Percentiles rank a stretch among this genome's conserved stretches.
These are phyloP conservation scores for Nowickia ferox DNA, from an alignment of 2,888 invertebrate species.

Conservation along the genomic window DNA sequence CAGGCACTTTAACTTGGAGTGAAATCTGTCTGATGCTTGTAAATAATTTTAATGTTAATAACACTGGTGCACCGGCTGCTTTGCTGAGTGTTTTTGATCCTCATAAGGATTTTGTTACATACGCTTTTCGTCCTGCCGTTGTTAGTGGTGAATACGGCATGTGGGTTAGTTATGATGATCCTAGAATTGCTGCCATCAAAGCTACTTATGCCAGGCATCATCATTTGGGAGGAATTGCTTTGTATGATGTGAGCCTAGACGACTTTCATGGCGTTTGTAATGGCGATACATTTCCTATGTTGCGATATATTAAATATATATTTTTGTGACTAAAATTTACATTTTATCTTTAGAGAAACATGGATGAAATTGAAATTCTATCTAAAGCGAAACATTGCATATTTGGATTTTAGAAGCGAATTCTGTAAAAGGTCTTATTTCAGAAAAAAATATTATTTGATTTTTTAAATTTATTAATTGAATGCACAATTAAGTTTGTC, in stretches of 20 bases:
- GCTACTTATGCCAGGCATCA: conserved; percentile 89
- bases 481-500: no score
- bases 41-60: conserved; percentile 85
- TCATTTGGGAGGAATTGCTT: conserved; percentile 90
- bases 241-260: conserved; percentile 90
- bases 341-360: neutral
- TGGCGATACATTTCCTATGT: conserved; percentile 91
- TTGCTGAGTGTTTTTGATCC: conserved; percentile 90
- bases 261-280: conserved; percentile 92
- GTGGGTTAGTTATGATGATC: conserved; percentile 94
- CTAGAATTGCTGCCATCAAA: conserved; percentile 91
- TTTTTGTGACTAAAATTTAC: conserved; percentile 22
- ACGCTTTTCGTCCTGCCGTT: conserved; percentile 89
- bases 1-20: conserved; percentile 90
- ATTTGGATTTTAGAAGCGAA: neutral
- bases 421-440: no score
- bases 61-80: conserved; percentile 86
- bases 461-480: no score
- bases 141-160: conserved; percentile 87
- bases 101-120: conserved; percentile 90
- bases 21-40: conserved; percentile 90
- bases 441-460: no score
- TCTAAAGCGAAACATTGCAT: neutral
- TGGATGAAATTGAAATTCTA: no score
- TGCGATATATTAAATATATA: conserved; percentile 89